Conservation (phyloP, 2,888 invertebrate genomes). For the Erebia ligea region DNA sequence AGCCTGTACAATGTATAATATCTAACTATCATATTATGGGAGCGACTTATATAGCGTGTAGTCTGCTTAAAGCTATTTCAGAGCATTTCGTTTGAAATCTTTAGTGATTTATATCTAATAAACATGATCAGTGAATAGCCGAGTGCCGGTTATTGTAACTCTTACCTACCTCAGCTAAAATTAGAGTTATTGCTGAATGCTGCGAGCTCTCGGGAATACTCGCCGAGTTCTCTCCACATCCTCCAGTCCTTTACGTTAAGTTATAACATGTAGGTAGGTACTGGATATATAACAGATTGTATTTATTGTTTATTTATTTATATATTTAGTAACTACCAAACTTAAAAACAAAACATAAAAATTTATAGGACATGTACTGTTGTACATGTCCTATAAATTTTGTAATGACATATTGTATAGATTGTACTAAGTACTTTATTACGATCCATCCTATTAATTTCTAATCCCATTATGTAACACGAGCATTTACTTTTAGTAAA, state of each 20-base stretch:
- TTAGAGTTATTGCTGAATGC: conserved; percentile 58
- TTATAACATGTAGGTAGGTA: background rate
- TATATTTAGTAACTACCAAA: background rate
- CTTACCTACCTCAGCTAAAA: conserved; percentile 55
- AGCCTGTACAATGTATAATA: too few relatives aligned
- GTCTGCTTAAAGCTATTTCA: conserved; percentile 30
- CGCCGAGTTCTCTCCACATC: conserved; percentile 46
- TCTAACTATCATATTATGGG: too few relatives aligned
- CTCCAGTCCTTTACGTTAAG: conserved; percentile 27
- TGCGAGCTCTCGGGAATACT: conserved; percentile 49
- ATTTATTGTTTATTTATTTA: too few relatives aligned
- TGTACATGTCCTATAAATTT: too few relatives aligned
- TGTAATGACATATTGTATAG: too few relatives aligned
- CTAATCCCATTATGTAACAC: background rate
- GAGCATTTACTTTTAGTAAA: background rate
- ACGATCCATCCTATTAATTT: too few relatives aligned
- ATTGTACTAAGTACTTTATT: too few relatives aligned
- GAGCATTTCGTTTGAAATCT: conserved; percentile 34
- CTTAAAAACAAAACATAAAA: too few relatives aligned
- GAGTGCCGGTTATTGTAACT: conserved; percentile 64
- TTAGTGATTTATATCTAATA: conserved; percentile 69
- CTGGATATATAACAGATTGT: background rate
- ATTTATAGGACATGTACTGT: too few relatives aligned
- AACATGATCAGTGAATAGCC: conserved; percentile 72
- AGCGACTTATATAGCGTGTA: background rate